Conservation (phyloP, 2,797 vertebrate genomes). For the Syndactyla subalaris region DNA sequence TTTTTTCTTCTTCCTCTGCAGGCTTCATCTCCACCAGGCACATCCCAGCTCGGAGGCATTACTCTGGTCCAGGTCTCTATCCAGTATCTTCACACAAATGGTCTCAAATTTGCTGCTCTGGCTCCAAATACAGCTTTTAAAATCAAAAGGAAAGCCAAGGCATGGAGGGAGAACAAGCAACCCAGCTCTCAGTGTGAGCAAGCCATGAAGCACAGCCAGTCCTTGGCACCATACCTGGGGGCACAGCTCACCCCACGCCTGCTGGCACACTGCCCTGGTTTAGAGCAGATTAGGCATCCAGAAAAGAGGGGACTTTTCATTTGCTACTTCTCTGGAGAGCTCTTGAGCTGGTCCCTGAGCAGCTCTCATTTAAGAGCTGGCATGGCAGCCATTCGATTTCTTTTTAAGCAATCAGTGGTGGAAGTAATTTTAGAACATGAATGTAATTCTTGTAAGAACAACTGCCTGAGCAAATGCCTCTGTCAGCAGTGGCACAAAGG, state of each 20-base stretch:
- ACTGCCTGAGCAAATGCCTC: not conserved
- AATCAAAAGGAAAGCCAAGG: not conserved
- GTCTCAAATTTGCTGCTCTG: not conserved
- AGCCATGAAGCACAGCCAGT: not conserved
- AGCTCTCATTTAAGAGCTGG: not conserved
- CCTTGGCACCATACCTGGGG: rapidly evolving
- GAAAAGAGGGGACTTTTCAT: constrained; percentile 3
- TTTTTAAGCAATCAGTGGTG: not conserved
- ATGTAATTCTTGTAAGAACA: not conserved
- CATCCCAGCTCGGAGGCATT: not conserved
- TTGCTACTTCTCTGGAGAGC: constrained; percentile 36
- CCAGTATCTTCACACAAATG: not conserved
- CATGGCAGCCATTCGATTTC: not conserved
- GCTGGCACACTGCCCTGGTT: not conserved
- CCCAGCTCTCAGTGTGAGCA: not conserved
- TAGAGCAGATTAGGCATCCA: not conserved
- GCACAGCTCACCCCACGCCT: not conserved
- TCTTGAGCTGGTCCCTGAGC: not conserved
- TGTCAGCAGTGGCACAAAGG: not conserved
- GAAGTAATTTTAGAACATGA: not conserved
- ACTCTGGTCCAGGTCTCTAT: not conserved
- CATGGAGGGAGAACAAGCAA: not conserved
- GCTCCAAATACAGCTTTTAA: not conserved
- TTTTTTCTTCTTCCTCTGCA: not conserved
- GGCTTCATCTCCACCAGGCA: not conserved